These are phyloP conservation scores for Luperina nickerlii DNA, from an alignment of 2,888 invertebrate species.

Conservation along the genomic window DNA sequence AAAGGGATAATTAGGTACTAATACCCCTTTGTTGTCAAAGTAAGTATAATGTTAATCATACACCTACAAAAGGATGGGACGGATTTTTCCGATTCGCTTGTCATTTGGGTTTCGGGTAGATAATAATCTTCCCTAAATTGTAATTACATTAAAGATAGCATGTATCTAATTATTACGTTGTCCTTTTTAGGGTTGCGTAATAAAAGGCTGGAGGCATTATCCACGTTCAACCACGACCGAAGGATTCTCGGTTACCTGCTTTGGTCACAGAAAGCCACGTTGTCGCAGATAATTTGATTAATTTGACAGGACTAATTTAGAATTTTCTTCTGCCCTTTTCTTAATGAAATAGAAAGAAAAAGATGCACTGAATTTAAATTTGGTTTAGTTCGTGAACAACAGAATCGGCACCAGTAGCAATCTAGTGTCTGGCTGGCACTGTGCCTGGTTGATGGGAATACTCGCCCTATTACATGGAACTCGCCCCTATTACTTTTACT, in stretches of 20 bases:
- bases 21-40: constrained; percentile 20
- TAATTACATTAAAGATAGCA: background rate
- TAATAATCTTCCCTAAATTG: constrained; percentile 7
- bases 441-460: no score
- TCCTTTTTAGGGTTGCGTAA: background rate
- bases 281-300: background rate
- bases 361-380: no score
- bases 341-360: no score
- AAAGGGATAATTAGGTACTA: background rate
- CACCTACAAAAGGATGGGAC: constrained; percentile 6
- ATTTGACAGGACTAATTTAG: no score
- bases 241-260: background rate
- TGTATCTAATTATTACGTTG: constrained; percentile 8
- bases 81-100: constrained; percentile 18
- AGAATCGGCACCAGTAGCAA: no score
- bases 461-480: no score
- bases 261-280: background rate
- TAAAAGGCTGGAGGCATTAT: background rate
- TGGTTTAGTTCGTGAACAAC: no score
- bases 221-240: background rate
- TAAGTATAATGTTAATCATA: constrained; percentile 41
- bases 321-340: no score
- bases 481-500: no score
- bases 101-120: background rate
- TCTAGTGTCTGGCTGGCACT: no score